phyloP scores from a whole-genome alignment of 1,140 invertebrate genomes.

The Sipha flava region DNA sequence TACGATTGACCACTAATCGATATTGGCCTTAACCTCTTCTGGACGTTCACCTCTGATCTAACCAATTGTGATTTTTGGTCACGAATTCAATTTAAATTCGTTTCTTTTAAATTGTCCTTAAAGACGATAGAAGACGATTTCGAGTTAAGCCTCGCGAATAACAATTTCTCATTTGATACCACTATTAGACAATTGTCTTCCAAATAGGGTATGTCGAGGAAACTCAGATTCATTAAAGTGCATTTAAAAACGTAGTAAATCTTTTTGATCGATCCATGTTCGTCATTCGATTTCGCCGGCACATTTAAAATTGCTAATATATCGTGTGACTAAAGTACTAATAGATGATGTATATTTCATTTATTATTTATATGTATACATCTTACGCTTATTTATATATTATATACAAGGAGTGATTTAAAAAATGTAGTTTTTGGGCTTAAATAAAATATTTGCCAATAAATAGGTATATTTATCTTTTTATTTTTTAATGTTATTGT shows the following conservation, averaged over 20 bases:
- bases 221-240: not conserved
- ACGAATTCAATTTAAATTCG: constrained; percentile 3
- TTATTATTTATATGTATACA: too few relatives aligned
- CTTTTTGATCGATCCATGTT: not conserved
- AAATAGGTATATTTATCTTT: too few relatives aligned
- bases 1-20: not conserved
- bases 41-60: constrained; percentile 14
- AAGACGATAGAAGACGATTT: not conserved
- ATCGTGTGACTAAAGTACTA: not conserved
- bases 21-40: constrained; percentile 14
- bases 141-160: not conserved
- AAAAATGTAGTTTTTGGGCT: too few relatives aligned
- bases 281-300: not conserved
- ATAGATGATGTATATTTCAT: not conserved
- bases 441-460: too few relatives aligned
- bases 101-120: not conserved
- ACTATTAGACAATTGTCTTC: not conserved
- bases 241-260: not conserved
- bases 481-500: too few relatives aligned
- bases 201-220: not conserved
- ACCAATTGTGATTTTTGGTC: not conserved
- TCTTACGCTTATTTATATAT: too few relatives aligned
- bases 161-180: not conserved
- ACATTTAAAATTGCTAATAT: not conserved
- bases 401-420: too few relatives aligned